Evolutionary conservation across 2,888 invertebrate genomes (phyloP).

Genomic region (Stegana nigrithorax): DNA sequence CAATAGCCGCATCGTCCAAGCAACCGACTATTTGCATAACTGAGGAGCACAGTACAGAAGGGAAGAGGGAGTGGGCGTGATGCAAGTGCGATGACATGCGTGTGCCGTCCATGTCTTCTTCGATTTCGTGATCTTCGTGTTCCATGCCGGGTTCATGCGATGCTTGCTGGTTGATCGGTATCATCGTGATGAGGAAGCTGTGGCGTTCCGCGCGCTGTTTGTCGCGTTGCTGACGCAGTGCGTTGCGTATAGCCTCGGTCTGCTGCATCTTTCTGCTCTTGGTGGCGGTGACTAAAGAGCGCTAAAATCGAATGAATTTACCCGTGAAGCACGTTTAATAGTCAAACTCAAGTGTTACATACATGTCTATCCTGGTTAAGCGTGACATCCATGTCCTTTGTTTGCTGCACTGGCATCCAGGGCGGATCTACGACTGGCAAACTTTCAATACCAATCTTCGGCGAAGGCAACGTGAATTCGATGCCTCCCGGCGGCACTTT

Average conservation of each 20-base stretch:
- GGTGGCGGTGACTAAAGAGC: constrained; percentile 96
- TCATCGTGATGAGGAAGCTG: constrained; percentile 94
- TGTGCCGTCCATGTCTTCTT: constrained; percentile 77
- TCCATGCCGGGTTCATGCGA: constrained; percentile 95
- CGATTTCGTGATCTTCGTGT: constrained; percentile 87
- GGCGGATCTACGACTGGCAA: constrained; percentile 97
- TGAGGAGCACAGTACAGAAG: constrained; percentile 95
- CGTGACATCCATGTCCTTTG: constrained; percentile 98
- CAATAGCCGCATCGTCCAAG: constrained; percentile 96
- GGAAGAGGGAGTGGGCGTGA: constrained; percentile 94
- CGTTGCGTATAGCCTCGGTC: constrained; percentile 96
- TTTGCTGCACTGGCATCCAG: constrained; percentile 98
- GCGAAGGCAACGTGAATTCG: constrained; percentile 98
- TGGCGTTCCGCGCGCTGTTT: constrained; percentile 94
- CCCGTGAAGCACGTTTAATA: not conserved
- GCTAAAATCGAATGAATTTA: constrained; percentile 70
- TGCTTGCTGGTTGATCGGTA: constrained; percentile 94
- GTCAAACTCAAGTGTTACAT: constrained; percentile 63
- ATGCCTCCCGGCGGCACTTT: constrained; percentile 99
- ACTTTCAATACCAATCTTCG: constrained; percentile 96
- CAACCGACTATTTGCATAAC: constrained; percentile 94
- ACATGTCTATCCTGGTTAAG: constrained; percentile 97
- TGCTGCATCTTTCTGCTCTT: constrained; percentile 99
- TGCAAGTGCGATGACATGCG: constrained; percentile 86
- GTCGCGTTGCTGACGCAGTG: constrained; percentile 95